These are phyloP conservation scores for Vulpes lagopus DNA, from an alignment of 2,113 vertebrate species.

Conservation along the genomic window DNA sequence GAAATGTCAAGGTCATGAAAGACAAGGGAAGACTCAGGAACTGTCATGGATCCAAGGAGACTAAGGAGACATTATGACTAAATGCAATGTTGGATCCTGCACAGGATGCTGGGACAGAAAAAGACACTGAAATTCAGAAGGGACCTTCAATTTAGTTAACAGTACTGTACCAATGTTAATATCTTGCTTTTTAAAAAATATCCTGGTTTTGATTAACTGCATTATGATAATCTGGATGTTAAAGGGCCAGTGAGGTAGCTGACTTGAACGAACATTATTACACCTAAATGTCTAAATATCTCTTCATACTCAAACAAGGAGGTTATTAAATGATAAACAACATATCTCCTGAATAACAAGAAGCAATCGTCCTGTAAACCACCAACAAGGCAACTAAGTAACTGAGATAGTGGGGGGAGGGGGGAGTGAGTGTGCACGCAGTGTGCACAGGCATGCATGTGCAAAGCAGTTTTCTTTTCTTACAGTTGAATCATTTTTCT, in stretches of 20 bases:
- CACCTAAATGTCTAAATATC: not conserved
- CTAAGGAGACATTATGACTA: not conserved
- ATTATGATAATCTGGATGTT: not conserved
- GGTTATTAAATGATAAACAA: not conserved
- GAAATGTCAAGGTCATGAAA: not conserved
- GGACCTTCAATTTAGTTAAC: not conserved
- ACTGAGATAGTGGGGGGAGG: not conserved
- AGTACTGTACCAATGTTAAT: not conserved
- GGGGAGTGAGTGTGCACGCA: not conserved
- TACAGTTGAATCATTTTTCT: constrained; percentile 40
- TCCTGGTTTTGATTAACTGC: not conserved
- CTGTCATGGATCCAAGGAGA: not conserved
- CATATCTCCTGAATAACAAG: not conserved
- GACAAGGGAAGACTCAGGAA: not conserved
- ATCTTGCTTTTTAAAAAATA: not conserved
- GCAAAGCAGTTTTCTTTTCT: constrained; percentile 53
- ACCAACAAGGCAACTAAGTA: constrained; percentile 42
- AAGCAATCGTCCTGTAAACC: constrained; percentile 32
- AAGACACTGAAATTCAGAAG: not conserved
- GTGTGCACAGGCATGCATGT: too few species aligned
- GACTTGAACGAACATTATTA: not conserved
- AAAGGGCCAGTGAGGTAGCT: not conserved
- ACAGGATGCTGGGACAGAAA: not conserved
- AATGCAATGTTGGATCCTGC: not conserved
- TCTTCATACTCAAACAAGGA: not conserved